Conservation (phyloP, 2,888 invertebrate species). For the Carabus problematicus region DNA sequence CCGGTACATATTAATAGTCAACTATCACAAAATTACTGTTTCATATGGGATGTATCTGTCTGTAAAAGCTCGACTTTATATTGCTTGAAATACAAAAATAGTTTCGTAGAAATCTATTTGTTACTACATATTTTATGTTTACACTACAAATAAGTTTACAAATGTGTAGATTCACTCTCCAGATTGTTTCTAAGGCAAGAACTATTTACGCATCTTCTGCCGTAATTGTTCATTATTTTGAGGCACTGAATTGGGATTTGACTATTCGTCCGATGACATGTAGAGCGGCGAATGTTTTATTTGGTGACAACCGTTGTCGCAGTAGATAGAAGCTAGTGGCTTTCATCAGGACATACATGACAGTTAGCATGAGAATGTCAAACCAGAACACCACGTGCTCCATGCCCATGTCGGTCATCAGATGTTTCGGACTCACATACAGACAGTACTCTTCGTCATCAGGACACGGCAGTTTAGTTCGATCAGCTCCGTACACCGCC, state of each 20-base stretch:
- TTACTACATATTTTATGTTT: too few relatives aligned
- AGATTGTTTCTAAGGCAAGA: neutral
- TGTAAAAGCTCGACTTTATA: too few relatives aligned
- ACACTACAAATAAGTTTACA: neutral
- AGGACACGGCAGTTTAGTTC: slow-evolving; percentile 78
- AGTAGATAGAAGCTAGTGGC: slow-evolving; percentile 74
- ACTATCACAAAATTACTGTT: too few relatives aligned
- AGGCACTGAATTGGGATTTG: slow-evolving; percentile 62
- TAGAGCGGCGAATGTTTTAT: slow-evolving; percentile 74
- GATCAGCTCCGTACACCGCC: slow-evolving; percentile 79
- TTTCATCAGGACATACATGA: slow-evolving; percentile 70
- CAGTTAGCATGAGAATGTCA: slow-evolving; percentile 69
- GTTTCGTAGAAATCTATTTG: too few relatives aligned
- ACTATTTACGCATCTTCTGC: neutral
- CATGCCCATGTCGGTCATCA: slow-evolving; percentile 79
- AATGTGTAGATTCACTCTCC: neutral
- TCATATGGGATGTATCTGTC: too few relatives aligned
- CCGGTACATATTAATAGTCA: too few relatives aligned
- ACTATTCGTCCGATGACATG: slow-evolving; percentile 74
- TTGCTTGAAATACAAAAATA: too few relatives aligned
- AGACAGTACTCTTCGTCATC: slow-evolving; percentile 75
- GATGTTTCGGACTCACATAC: slow-evolving; percentile 74
- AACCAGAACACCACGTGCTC: slow-evolving; percentile 72
- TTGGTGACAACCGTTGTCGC: slow-evolving; percentile 73
- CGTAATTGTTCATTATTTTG: slow-evolving; percentile 26